Percentiles rank a stretch among this genome's conserved stretches.
Conservation (phyloP, 2,113 vertebrate genomes). For the Syrrhaptes paradoxus region DNA sequence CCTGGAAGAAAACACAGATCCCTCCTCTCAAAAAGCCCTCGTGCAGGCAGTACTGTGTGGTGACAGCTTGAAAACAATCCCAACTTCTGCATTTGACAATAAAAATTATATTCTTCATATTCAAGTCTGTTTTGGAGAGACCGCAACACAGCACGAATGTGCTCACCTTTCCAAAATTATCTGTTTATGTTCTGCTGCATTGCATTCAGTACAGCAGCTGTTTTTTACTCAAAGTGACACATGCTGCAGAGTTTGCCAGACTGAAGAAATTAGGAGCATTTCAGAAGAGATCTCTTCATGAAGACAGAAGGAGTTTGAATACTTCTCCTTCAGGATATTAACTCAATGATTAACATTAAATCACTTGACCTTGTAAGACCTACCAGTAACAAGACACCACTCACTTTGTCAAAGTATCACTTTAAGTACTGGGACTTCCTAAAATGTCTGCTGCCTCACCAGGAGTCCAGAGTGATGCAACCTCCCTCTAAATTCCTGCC, state of each 20-base stretch:
- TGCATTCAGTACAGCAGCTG: background rate
- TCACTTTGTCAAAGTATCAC: background rate
- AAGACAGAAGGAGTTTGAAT: background rate
- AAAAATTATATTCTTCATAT: background rate
- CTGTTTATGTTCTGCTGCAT: background rate
- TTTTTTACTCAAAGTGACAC: background rate
- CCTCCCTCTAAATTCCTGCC: background rate
- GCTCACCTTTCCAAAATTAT: background rate
- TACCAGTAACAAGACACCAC: slow-evolving; percentile 43
- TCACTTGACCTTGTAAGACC: slow-evolving; percentile 25
- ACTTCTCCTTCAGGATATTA: background rate
- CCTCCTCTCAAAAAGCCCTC: background rate
- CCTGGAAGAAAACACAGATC: background rate
- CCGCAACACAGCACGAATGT: background rate
- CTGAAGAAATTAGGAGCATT: background rate
- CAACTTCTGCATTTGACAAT: background rate
- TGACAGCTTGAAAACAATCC: background rate
- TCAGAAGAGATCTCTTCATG: background rate
- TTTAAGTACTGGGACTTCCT: slow-evolving; percentile 8
- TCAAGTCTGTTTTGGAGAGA: background rate
- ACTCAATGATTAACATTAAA: background rate
- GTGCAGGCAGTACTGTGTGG: background rate
- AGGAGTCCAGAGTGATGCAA: slow-evolving; percentile 19
- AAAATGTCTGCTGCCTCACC: slow-evolving; percentile 47
- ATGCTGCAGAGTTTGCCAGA: background rate